These are phyloP conservation scores for Apotomis turbidana DNA, from an alignment of 2,888 invertebrate species.

Conservation along the genomic window DNA sequence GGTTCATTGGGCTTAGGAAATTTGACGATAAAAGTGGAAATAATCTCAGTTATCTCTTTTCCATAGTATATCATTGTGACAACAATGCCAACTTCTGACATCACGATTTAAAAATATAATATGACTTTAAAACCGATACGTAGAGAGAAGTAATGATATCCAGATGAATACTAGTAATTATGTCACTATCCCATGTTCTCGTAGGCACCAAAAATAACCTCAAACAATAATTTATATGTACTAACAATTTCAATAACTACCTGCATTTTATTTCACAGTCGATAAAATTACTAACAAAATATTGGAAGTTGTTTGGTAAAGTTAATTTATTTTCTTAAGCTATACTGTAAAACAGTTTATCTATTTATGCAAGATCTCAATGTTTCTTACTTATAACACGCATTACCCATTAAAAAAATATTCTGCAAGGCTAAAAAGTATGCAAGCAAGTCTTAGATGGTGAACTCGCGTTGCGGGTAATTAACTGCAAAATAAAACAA, in stretches of 20 bases:
- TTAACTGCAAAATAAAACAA: no score
- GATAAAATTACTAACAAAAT: conserved; percentile 23
- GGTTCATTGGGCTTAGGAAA: background rate
- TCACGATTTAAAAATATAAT: background rate
- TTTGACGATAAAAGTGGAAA: background rate
- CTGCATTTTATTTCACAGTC: conserved; percentile 31
- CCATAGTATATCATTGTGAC: background rate
- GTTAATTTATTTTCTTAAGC: conserved; percentile 16
- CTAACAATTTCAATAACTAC: conserved; percentile 16
- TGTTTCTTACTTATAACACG: no score
- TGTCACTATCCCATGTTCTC: no score
- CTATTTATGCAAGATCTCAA: no score
- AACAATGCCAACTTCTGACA: background rate
- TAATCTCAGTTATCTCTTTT: background rate
- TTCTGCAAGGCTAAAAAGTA: no score
- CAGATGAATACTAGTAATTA: no score
- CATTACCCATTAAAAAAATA: no score
- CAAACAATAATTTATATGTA: conserved; percentile 3
- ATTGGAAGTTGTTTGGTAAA: conserved; percentile 17
- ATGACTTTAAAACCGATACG: no score
- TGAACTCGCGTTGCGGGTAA: no score
- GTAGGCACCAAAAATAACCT: conserved; percentile 15
- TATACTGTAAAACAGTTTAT: background rate
- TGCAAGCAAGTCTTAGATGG: no score
- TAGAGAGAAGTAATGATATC: no score